A percentile compares a stretch with the other conserved stretches of the same genome.
Evolutionary conservation across 2,113 vertebrate genomes (phyloP).

Genomic region (Apodemus speciosus): DNA sequence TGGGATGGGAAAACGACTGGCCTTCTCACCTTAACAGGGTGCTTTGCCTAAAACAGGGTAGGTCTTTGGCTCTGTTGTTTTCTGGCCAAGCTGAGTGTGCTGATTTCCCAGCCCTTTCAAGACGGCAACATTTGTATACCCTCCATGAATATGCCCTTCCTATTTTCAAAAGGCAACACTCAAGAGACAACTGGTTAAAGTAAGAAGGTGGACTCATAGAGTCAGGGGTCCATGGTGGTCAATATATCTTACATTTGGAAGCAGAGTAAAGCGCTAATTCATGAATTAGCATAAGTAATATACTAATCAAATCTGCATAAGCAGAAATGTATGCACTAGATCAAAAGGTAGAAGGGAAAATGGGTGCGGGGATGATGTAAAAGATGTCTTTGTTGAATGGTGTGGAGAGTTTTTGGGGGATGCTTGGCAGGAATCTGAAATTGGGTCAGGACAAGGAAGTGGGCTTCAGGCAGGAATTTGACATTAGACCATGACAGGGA

Average conservation of each 20-base stretch:
- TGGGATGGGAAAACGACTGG: neutral
- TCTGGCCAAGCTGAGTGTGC: neutral
- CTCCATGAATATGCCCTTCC: neutral
- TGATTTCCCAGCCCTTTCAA: slow-evolving; percentile 31
- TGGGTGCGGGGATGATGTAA: neutral
- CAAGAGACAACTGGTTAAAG: neutral
- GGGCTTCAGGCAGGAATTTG: too few species aligned
- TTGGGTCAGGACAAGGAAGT: too few species aligned
- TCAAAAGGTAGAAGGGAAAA: neutral
- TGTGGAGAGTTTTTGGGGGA: too few species aligned
- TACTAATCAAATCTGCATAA: neutral
- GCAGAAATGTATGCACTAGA: neutral
- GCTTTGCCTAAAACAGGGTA: neutral
- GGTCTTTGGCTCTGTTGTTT: neutral
- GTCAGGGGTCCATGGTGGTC: too few species aligned
- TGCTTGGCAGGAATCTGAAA: too few species aligned
- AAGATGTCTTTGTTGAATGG: neutral
- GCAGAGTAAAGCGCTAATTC: neutral
- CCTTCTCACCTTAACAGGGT: neutral
- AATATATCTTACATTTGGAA: neutral
- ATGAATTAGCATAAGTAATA: neutral
- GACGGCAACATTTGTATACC: neutral
- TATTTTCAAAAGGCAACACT: neutral
- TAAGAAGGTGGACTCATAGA: neutral
- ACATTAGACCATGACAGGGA: too few species aligned